Base-by-base conservation (phyloP, 2,113 vertebrate genomes). In the Dasypus novemcinctus region DNA sequence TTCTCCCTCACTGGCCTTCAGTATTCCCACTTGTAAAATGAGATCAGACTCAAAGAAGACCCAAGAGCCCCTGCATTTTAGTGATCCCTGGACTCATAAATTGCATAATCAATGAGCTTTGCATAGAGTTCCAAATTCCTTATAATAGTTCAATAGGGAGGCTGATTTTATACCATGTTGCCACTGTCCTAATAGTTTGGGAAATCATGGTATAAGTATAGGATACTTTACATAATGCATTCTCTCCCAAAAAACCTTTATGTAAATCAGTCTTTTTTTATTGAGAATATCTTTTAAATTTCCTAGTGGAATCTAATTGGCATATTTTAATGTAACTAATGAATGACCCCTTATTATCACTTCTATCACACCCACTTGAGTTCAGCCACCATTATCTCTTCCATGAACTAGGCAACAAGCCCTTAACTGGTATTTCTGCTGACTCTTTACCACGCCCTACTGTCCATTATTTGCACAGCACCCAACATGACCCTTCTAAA, bases 351-450 rank as follows among this genome's bases (percentile, higher is more conserved):
- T 25, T 68, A 29, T 81, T 23, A 1, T 54, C 33, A 3, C 5
- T 20, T 54, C 12, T n/a, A 3, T 31, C 13, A 1, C 5, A 12
- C 3, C 27, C 1, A 23, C 23, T 20, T n/a, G 69, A 11, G 54
- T 52, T 18, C 15, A 11, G 41, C 33, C 1, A 10, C 68, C 33
- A 4, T 21, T 9, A 5, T 27, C 41, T 18, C 29, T 43, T 6
- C 0, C 2, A 13, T 0, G n/a, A 69, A 8, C 0, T 0, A 1
- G 12, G 8, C 57, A 4, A 0, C 11, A 2, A 41, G 27, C 41
- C 17, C 13, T 12, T 33, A 11, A 1, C 4, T 2, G 33, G 4
- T 27, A 0, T 74, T n/a, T 68, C 38, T 36, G 27, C 64, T 27
- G 1, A 18, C 25, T 1, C 74, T 71, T 36, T 64, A 12, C 80